phyloP scores from a whole-genome alignment of 2,113 vertebrate genomes.

The Alethe castanea region DNA sequence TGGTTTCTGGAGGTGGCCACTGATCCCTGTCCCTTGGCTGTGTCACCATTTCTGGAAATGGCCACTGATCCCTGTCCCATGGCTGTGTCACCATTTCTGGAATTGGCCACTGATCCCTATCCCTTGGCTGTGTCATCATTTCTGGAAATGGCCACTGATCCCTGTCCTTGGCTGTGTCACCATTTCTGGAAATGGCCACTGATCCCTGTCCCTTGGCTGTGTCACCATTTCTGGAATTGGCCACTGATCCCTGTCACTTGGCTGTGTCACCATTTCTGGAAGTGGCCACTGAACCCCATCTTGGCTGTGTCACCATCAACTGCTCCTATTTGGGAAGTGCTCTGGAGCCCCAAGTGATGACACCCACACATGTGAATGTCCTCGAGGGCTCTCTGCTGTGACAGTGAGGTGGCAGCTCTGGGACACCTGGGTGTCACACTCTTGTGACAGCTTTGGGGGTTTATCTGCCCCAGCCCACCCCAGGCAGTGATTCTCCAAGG shows the following conservation, averaged over 20 bases:
- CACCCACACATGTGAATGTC: rapidly evolving
- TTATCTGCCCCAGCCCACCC: neutral
- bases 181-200: no score
- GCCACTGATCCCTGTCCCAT: rapidly evolving
- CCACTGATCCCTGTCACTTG: rapidly evolving
- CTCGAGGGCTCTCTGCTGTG: rapidly evolving
- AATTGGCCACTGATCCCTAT: no score
- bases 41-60: neutral
- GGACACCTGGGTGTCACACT: neutral
- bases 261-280: rapidly evolving
- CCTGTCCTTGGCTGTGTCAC: no score
- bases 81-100: rapidly evolving
- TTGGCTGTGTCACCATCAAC: no score
- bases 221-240: neutral
- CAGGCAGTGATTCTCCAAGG: rapidly evolving
- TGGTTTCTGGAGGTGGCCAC: rapidly evolving
- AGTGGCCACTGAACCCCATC: rapidly evolving
- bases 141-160: no score
- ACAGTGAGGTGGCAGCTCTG: neutral
- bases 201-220: no score
- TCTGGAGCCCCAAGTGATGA: rapidly evolving
- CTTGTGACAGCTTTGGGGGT: neutral
- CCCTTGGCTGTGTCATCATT: no score
- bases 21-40: rapidly evolving
- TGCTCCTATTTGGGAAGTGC: neutral